phyloP scores from a whole-genome alignment of 2,888 invertebrate species.

The Rotaria macrura region DNA sequence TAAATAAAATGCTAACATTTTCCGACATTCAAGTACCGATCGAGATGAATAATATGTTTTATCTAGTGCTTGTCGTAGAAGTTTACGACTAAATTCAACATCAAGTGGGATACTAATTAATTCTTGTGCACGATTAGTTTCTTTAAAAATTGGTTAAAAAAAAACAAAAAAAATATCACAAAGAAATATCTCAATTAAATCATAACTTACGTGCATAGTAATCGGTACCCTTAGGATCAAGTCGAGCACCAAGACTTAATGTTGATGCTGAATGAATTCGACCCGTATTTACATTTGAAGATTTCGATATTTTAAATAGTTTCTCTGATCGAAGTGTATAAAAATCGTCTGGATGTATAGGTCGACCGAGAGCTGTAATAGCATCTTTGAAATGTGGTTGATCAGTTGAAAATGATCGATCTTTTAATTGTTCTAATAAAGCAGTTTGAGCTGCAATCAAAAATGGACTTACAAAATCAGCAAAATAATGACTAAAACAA shows the following conservation, averaged over 20 bases:
- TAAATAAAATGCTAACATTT: constrained; percentile 45
- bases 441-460: constrained; percentile 45
- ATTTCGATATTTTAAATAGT: background rate
- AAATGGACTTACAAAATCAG: constrained; percentile 45
- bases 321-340: constrained; percentile 14
- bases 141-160: constrained; percentile 24
- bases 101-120: constrained; percentile 47
- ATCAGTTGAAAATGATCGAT: background rate
- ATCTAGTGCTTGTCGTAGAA: constrained; percentile 40
- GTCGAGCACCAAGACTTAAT: constrained; percentile 40
- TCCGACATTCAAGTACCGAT: constrained; percentile 45
- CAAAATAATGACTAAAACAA: constrained; percentile 43
- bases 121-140: constrained; percentile 30
- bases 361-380: constrained; percentile 23
- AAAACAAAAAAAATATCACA: background rate
- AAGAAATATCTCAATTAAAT: constrained; percentile 37
- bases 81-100: constrained; percentile 40
- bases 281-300: background rate
- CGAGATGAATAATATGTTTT: constrained; percentile 43
- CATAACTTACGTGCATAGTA: constrained; percentile 40
- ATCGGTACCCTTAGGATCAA: constrained; percentile 44
- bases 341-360: constrained; percentile 14
- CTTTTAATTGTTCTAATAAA: constrained; percentile 38
- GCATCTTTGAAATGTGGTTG: constrained; percentile 33
- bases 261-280: background rate